Conservation (phyloP, 2,113 vertebrate genomes). For the Promerops cafer region DNA sequence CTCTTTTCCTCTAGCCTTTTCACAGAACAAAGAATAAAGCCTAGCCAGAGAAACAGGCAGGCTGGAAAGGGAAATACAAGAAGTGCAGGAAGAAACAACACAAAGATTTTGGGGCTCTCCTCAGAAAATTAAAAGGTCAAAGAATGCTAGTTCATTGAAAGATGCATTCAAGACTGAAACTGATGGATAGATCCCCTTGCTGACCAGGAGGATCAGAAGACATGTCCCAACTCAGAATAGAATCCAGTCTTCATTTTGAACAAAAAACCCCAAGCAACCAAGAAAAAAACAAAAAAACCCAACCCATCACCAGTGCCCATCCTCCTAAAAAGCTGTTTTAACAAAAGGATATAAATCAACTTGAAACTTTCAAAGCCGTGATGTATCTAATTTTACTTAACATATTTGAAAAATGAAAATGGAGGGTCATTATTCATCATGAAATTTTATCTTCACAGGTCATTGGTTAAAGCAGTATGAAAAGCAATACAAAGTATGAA, state of each 20-base stretch:
- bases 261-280: not conserved
- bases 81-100: not conserved
- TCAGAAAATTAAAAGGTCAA: not conserved
- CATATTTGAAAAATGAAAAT: not conserved
- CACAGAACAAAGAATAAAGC: not conserved
- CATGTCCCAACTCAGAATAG: not conserved
- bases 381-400: not conserved
- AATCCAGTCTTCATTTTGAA: not conserved
- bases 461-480: not conserved
- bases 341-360: not conserved
- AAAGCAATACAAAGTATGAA: not conserved
- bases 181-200: not conserved
- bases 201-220: slow-evolving; percentile 5
- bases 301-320: not conserved
- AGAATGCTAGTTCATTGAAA: not conserved
- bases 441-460: not conserved
- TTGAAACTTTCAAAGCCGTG: not conserved
- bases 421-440: not conserved
- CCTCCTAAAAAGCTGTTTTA: not conserved
- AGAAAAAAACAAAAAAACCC: not conserved
- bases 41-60: slow-evolving; percentile 7
- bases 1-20: not conserved
- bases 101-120: not conserved
- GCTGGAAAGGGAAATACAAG: not conserved
- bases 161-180: not conserved